Evolutionary conservation across 2,113 vertebrate genomes (phyloP).

Genomic region (Lasiurus borealis): DNA sequence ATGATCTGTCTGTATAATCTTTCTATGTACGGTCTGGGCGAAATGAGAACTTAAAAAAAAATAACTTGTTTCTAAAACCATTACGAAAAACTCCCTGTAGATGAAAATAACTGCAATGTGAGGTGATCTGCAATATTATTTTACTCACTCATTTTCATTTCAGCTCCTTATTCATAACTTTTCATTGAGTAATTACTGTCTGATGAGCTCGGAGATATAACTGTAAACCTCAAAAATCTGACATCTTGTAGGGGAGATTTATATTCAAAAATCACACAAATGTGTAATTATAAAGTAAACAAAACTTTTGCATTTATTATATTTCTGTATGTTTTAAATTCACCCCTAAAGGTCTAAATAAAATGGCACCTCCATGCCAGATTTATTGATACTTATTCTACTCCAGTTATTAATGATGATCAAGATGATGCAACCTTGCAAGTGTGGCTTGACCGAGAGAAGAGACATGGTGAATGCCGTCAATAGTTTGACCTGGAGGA

Average conservation of each 20-base stretch:
- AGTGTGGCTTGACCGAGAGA: not conserved
- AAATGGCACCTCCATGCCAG: not conserved
- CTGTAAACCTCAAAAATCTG: not conserved
- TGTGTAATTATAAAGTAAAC: not conserved
- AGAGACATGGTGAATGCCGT: not conserved
- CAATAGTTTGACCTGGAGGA: not conserved
- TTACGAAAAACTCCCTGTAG: not conserved
- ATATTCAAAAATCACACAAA: slow-evolving; percentile 14
- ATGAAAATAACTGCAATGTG: slow-evolving; percentile 8
- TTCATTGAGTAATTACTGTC: slow-evolving; percentile 30
- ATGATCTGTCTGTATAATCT: not conserved
- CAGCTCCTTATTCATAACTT: not conserved
- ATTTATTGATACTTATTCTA: slow-evolving; percentile 19
- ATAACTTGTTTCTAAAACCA: not conserved
- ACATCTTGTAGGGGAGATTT: not conserved
- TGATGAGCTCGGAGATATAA: not conserved
- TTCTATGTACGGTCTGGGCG: not conserved
- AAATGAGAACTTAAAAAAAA: slow-evolving; percentile 21
- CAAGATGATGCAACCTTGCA: not conserved
- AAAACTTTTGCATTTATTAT: not conserved
- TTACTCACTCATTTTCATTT: not conserved
- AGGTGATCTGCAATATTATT: not conserved
- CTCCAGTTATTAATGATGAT: slow-evolving; percentile 10
- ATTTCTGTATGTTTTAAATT: slow-evolving; percentile 44
- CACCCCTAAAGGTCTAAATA: not conserved